phyloP scores from a whole-genome alignment of 2,888 invertebrate species.

The Amitus sp. region DNA sequence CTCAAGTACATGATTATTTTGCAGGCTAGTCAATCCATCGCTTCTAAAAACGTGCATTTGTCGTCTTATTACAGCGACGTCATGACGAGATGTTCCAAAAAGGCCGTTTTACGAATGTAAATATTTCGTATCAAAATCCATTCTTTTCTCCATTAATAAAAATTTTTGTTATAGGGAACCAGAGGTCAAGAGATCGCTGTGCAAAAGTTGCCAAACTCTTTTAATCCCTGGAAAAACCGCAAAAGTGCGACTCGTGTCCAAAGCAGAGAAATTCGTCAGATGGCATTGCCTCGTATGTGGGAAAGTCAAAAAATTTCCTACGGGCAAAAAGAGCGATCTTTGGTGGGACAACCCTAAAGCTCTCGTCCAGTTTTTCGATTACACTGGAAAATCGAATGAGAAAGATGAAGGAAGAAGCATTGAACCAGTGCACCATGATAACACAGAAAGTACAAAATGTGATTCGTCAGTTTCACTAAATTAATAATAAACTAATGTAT shows the following conservation, averaged over 20 bases:
- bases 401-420: background rate
- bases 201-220: slow-evolving; percentile 70
- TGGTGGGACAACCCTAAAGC: slow-evolving; percentile 70
- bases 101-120: slow-evolving; percentile 72
- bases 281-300: slow-evolving; percentile 67
- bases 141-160: background rate
- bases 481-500: background rate
- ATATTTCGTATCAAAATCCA: slow-evolving; percentile 34
- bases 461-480: slow-evolving; percentile 5
- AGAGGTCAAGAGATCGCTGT: slow-evolving; percentile 71
- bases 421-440: slow-evolving; percentile 12
- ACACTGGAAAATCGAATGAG: slow-evolving; percentile 45
- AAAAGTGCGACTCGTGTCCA: slow-evolving; percentile 67
- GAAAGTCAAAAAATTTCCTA: slow-evolving; percentile 61
- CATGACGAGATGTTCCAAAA: slow-evolving; percentile 70
- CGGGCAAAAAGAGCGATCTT: slow-evolving; percentile 63
- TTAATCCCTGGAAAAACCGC: slow-evolving; percentile 69
- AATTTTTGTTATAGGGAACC: slow-evolving; percentile 67
- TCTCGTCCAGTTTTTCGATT: slow-evolving; percentile 67
- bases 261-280: slow-evolving; percentile 64
- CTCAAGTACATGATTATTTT: slow-evolving; percentile 38
- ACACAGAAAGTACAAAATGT: slow-evolving; percentile 7
- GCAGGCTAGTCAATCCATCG: slow-evolving; percentile 69
- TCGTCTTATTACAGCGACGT: slow-evolving; percentile 71
- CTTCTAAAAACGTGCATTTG: slow-evolving; percentile 62